Evolutionary conservation across 2,113 vertebrate species (phyloP).

Genomic region (Pseudolaguvia tuberculata): DNA sequence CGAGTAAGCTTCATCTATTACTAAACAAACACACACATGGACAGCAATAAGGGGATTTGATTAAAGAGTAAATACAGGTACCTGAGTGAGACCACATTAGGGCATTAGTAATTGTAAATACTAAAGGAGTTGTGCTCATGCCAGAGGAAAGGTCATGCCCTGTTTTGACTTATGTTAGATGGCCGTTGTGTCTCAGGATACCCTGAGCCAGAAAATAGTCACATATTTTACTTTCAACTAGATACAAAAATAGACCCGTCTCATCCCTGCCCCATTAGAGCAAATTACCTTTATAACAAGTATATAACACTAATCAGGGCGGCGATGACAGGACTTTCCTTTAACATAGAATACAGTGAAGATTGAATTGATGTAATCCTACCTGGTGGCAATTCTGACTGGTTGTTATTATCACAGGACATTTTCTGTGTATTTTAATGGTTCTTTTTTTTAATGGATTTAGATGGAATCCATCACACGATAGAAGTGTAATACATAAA

Average conservation of each 20-base stretch:
- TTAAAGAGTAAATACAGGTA: not conserved
- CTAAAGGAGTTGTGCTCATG: conserved; percentile 18
- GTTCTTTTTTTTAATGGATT: too few species aligned
- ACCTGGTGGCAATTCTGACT: not conserved
- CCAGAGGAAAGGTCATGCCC: conserved; percentile 51
- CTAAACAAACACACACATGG: not conserved
- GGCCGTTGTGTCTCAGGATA: conserved; percentile 45
- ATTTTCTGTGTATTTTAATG: not conserved
- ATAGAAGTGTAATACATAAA: not conserved
- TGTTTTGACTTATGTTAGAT: conserved; percentile 52
- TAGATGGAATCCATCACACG: not conserved
- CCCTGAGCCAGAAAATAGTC: conserved; percentile 36
- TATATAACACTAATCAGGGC: not conserved
- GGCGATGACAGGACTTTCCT: not conserved
- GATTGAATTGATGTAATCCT: not conserved
- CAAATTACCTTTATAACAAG: not conserved
- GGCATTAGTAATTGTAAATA: not conserved
- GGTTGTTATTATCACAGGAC: not conserved
- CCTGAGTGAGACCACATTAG: not conserved
- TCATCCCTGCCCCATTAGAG: not conserved
- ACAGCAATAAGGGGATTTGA: not conserved
- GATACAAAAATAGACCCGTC: conserved; percentile 48
- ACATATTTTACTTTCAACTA: conserved; percentile 39
- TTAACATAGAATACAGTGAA: not conserved
- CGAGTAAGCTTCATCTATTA: conserved; percentile 68